Conservation (phyloP, 2,113 vertebrate genomes). For the Polypterus bichir region DNA sequence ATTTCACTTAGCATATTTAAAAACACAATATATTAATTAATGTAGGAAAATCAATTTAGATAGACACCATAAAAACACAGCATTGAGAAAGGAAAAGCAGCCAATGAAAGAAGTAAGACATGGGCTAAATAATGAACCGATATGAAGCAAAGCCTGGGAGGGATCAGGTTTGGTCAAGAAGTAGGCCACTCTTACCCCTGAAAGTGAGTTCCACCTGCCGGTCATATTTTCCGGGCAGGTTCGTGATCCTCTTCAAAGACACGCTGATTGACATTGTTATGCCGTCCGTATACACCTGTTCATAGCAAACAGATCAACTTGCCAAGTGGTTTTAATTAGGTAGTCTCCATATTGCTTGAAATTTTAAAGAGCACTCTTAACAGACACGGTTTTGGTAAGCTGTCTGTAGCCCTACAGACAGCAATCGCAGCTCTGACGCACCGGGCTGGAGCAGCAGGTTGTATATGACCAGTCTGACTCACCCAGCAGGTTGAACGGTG, state of each 20-base stretch:
- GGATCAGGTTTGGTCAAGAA: too few species aligned
- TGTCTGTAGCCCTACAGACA: too few species aligned
- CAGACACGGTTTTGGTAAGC: too few species aligned
- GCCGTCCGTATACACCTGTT: neutral
- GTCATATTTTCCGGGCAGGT: conserved; percentile 63
- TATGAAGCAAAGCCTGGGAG: too few species aligned
- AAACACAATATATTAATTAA: neutral
- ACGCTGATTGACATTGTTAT: conserved; percentile 67
- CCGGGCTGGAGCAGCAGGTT: conserved; percentile 28
- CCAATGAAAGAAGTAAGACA: neutral
- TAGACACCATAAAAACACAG: neutral
- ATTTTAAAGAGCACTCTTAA: neutral
- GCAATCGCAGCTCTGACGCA: neutral
- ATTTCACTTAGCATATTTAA: neutral
- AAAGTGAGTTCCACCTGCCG: conserved; percentile 68
- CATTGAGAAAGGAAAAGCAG: too few species aligned
- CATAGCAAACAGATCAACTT: neutral
- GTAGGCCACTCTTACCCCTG: conserved; percentile 49
- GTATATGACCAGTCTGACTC: conserved; percentile 11
- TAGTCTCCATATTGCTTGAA: neutral
- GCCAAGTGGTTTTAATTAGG: neutral
- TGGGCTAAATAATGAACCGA: neutral
- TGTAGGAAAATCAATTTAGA: neutral
- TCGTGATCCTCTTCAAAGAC: conserved; percentile 50
- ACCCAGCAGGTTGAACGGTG: conserved; percentile 29